Evolutionary conservation across 2,797 vertebrate genomes (phyloP).

Genomic region (Hylomyscus alleni): DNA sequence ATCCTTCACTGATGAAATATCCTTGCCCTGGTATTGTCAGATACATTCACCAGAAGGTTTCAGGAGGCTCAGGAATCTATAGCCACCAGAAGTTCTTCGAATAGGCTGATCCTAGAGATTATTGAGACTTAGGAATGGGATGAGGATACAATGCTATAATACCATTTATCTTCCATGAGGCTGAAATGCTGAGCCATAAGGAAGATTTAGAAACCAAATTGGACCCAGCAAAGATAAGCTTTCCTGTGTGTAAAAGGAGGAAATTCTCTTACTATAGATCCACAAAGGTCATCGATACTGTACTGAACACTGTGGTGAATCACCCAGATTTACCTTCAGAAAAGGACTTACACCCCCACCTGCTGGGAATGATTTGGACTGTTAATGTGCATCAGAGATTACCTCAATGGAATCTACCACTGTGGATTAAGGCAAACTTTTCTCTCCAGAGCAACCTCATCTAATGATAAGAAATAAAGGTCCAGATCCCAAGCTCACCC

Average conservation of each 20-base stretch:
- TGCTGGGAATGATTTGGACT: not conserved
- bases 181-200: not conserved
- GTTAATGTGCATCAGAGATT: not conserved
- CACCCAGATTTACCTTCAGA: not conserved
- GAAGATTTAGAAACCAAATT: conserved; percentile 62
- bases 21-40: conserved; percentile 21
- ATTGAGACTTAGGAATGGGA: not conserved
- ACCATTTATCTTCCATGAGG: not conserved
- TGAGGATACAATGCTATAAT: not conserved
- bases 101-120: conserved; percentile 2
- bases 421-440: not conserved
- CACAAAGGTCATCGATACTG: not conserved
- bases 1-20: conserved; percentile 49
- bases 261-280: not conserved
- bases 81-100: not conserved
- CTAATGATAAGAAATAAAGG: conserved; percentile 30
- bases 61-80: conserved; percentile 29
- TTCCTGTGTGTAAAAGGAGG: not conserved
- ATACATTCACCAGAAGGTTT: conserved; percentile 19
- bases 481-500: not conserved
- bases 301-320: not conserved
- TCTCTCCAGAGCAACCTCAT: not conserved
- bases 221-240: not conserved
- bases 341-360: not conserved
- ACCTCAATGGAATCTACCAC: not conserved